A percentile compares a stretch with the other conserved stretches of the same genome.
phyloP scores from a whole-genome alignment of 2,113 vertebrate genomes.

The Chaenogobius annularis region DNA sequence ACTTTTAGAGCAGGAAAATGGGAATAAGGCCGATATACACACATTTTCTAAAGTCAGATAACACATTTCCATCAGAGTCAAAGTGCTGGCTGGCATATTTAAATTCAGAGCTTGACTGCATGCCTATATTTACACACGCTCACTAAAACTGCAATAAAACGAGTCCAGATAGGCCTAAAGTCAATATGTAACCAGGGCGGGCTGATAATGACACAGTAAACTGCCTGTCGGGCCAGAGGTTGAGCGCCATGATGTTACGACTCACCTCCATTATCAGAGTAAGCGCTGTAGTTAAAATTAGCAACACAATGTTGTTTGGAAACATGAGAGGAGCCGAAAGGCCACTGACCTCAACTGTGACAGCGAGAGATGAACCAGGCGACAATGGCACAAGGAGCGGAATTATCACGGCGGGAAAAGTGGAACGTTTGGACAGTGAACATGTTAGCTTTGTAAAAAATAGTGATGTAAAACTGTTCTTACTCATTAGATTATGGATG shows the following conservation, averaged over 20 bases:
- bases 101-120: background rate
- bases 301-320: slow-evolving; percentile 5
- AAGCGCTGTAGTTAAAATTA: background rate
- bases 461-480: too few relatives aligned
- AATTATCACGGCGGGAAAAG: too few relatives aligned
- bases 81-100: background rate
- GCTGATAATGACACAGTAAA: slow-evolving; percentile 14
- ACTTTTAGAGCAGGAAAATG: too few relatives aligned
- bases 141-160: slow-evolving; percentile 21
- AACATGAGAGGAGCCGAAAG: slow-evolving; percentile 15
- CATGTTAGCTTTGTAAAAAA: too few relatives aligned
- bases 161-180: background rate
- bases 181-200: slow-evolving; percentile 32
- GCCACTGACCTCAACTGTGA: background rate
- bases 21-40: too few relatives aligned
- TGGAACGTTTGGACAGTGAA: too few relatives aligned
- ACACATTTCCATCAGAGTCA: too few relatives aligned
- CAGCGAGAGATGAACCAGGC: background rate
- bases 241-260: background rate
- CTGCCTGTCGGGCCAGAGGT: background rate
- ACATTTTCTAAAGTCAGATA: too few relatives aligned
- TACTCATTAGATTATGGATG: too few relatives aligned
- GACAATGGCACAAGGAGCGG: background rate
- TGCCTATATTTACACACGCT: background rate
- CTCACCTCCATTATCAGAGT: background rate